Percentiles rank a stretch among this genome's conserved stretches.
Evolutionary conservation across 2,888 invertebrate species (phyloP).

Genomic region (Prosopocoilus inquinatus): DNA sequence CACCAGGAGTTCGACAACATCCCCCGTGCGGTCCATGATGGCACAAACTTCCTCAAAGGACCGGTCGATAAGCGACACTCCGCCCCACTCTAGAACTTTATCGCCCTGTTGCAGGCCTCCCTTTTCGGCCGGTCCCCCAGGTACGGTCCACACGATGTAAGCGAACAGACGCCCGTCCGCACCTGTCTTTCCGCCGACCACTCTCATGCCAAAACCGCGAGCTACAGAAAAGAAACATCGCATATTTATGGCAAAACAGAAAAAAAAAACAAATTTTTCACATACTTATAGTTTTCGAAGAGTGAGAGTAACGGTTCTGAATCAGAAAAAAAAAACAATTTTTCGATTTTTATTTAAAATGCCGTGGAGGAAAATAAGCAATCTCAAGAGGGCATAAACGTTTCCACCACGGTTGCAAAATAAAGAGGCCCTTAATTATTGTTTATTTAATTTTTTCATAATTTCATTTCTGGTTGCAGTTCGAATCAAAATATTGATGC

Average conservation of each 20-base stretch:
- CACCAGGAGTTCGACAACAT: slow-evolving; percentile 81
- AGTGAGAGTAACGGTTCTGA: no score
- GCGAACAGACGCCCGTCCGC: slow-evolving; percentile 85
- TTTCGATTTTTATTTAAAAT: no score
- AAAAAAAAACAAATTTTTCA: no score
- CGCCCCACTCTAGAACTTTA: slow-evolving; percentile 90
- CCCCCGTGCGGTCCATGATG: slow-evolving; percentile 84
- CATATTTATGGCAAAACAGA: background rate
- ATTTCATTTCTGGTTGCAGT: no score
- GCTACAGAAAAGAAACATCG: slow-evolving; percentile 53
- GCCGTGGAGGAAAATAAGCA: no score
- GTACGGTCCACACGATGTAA: slow-evolving; percentile 88
- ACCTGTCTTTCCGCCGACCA: slow-evolving; percentile 88
- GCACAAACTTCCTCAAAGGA: slow-evolving; percentile 92
- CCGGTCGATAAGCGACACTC: slow-evolving; percentile 83
- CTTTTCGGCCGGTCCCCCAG: slow-evolving; percentile 88
- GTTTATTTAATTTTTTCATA: no score
- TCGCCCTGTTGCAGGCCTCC: slow-evolving; percentile 86
- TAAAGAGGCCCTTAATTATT: no score
- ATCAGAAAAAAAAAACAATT: no score
- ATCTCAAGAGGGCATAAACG: no score
- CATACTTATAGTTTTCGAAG: no score
- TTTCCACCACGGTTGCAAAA: no score
- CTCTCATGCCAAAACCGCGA: slow-evolving; percentile 91
- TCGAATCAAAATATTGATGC: no score